Conservation (phyloP, 1,140 invertebrate species). For the Cydia splendana region DNA sequence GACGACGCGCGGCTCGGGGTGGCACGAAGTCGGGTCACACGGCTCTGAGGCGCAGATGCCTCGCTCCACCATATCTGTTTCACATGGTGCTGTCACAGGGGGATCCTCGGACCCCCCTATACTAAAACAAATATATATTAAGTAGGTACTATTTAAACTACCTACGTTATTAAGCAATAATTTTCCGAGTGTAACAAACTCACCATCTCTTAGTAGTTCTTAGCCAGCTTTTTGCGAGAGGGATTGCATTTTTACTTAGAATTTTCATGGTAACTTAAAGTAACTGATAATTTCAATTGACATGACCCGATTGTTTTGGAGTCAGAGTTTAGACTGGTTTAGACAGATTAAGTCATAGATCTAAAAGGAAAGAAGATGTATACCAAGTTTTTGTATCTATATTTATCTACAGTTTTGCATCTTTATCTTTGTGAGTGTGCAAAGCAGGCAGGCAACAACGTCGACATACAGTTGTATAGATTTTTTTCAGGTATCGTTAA, state of each 20-base stretch:
- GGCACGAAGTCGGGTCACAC: slow-evolving; percentile 64
- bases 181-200: neutral
- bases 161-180: slow-evolving; percentile 2
- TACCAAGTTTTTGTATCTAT: neutral
- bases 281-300: neutral
- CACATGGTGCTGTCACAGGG: slow-evolving; percentile 51
- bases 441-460: too few species aligned
- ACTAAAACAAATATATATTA: slow-evolving; percentile 21
- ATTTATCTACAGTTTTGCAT: too few species aligned
- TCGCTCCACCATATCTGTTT: slow-evolving; percentile 57
- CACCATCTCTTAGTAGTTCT: neutral
- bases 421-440: too few species aligned
- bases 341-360: neutral
- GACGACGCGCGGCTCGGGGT: slow-evolving; percentile 82
- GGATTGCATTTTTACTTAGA: neutral
- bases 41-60: slow-evolving; percentile 58
- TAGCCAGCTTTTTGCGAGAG: neutral
- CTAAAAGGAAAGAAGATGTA: neutral
- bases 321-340: neutral
- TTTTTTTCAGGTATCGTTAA: too few species aligned
- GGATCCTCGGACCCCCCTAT: slow-evolving; percentile 51
- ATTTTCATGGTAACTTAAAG: neutral
- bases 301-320: neutral
- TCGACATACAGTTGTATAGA: too few species aligned
- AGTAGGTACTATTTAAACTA: slow-evolving; percentile 29